Percentiles rank a stretch among this genome's conserved stretches.
Conservation (phyloP, 2,888 invertebrate species). For the Myopa testacea region DNA sequence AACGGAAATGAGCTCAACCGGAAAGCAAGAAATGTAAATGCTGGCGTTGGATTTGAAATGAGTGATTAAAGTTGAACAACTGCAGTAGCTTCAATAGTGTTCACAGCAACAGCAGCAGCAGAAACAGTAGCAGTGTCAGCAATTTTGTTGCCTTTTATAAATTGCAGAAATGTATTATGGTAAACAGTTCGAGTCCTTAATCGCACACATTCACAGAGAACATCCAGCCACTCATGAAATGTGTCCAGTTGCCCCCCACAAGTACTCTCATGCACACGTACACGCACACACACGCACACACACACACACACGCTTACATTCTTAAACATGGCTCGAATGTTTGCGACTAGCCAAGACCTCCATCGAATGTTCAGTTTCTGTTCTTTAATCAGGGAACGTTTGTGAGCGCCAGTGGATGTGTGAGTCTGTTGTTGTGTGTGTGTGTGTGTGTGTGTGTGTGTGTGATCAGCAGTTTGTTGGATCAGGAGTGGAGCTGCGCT, state of each 20-base stretch:
- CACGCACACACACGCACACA: background rate
- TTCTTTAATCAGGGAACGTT: too few relatives aligned
- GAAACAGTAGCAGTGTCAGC: background rate
- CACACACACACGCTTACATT: background rate
- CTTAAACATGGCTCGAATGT: background rate
- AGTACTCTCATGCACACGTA: too few relatives aligned
- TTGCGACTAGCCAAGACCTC: background rate
- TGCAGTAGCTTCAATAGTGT: background rate
- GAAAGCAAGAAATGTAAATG: background rate
- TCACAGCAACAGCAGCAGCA: background rate
- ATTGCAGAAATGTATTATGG: slow-evolving; percentile 6
- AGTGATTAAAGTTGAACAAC: slow-evolving; percentile 11
- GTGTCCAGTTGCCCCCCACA: too few relatives aligned
- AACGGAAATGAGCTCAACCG: background rate
- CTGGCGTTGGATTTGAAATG: background rate
- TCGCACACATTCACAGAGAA: background rate
- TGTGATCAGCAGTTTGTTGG: background rate
- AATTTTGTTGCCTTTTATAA: slow-evolving; percentile 6
- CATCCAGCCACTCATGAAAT: too few relatives aligned
- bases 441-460: slow-evolving; percentile 10
- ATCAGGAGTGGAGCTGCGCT: too few relatives aligned
- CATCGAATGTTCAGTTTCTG: too few relatives aligned
- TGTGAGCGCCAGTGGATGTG: too few relatives aligned
- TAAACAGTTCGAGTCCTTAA: background rate
- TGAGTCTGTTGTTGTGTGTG: background rate